Percentiles rank a stretch among this genome's conserved stretches.
phyloP scores from a whole-genome alignment of 2,888 invertebrate species.

The Luffia ferchaultella region DNA sequence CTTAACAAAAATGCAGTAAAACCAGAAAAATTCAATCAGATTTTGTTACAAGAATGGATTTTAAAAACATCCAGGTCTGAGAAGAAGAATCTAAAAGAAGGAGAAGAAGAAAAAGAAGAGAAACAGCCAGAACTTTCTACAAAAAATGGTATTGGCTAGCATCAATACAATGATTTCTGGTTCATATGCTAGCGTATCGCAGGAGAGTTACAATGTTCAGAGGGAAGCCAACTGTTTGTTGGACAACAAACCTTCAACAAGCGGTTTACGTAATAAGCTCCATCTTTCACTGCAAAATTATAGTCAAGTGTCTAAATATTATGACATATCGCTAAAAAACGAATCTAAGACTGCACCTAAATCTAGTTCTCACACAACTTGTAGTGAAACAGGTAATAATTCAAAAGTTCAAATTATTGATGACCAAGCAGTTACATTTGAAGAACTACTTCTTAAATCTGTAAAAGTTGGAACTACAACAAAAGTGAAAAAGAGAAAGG shows the following conservation, averaged over 20 bases:
- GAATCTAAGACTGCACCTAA: background rate
- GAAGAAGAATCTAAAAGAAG: too few relatives aligned
- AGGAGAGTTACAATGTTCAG: too few relatives aligned
- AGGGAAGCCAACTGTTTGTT: background rate
- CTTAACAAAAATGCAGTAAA: constrained; percentile 5
- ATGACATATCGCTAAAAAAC: background rate
- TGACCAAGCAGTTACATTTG: background rate
- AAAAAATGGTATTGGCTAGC: background rate
- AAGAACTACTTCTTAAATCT: background rate
- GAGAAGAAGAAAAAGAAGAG: too few relatives aligned
- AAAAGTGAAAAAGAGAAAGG: background rate
- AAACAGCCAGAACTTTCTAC: background rate
- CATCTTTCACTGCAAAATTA: background rate
- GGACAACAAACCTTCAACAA: background rate
- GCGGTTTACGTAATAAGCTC: too few relatives aligned
- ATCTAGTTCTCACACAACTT: background rate
- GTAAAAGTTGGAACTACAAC: background rate
- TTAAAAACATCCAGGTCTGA: too few relatives aligned
- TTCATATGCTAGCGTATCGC: too few relatives aligned
- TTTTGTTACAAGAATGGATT: background rate
- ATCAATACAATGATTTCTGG: background rate
- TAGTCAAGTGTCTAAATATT: background rate
- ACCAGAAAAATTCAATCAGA: constrained; percentile 1
- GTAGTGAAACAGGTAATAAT: too few relatives aligned
- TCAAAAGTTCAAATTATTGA: background rate